phyloP scores from a whole-genome alignment of 2,113 vertebrate genomes.

The Petromus typicus region DNA sequence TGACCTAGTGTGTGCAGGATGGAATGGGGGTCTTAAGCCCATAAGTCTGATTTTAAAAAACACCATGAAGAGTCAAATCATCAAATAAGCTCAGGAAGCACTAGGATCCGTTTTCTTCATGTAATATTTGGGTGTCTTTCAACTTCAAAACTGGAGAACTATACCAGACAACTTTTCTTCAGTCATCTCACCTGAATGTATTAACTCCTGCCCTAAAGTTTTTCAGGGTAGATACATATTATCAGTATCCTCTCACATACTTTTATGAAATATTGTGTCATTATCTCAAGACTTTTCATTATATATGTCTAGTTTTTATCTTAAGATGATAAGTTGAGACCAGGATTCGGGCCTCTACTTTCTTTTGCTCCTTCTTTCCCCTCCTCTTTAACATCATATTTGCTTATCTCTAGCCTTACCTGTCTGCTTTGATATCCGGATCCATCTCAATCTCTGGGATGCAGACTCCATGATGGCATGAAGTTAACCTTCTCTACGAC shows the following conservation, averaged over 20 bases:
- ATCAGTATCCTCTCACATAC: background rate
- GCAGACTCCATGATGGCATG: background rate
- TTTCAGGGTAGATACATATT: background rate
- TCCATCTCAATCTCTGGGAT: background rate
- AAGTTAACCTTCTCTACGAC: background rate
- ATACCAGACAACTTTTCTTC: background rate
- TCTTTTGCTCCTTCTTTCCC: background rate
- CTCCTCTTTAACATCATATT: background rate
- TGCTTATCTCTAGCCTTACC: background rate
- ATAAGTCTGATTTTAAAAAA: background rate
- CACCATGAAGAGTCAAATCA: background rate
- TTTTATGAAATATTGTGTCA: background rate
- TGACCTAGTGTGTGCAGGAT: too few species aligned
- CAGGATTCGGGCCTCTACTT: background rate
- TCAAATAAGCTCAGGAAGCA: conserved; percentile 1
- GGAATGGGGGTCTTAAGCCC: too few species aligned
- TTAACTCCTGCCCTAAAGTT: background rate
- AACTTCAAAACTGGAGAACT: background rate
- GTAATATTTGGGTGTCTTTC: background rate
- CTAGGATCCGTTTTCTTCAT: background rate
- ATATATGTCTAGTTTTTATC: background rate
- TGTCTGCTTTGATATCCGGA: background rate
- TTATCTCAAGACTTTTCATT: background rate
- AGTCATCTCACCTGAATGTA: background rate
- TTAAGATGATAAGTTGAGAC: background rate